These are phyloP conservation scores for Athene cunicularia DNA, from an alignment of 2,113 vertebrate species.

Conservation along the genomic window DNA sequence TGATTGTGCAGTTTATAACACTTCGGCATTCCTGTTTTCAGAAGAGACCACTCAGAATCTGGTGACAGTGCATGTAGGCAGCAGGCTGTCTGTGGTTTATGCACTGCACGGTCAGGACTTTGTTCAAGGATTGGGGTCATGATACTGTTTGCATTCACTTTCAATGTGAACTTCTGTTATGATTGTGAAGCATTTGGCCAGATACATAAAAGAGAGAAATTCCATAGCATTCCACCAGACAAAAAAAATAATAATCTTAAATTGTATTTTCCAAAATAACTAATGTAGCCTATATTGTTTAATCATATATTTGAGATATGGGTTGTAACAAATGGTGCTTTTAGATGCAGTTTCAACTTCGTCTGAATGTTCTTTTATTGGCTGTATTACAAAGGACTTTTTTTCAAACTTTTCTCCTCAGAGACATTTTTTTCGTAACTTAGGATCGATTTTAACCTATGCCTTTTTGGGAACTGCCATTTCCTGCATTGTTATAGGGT, in stretches of 20 bases:
- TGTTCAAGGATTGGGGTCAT: neutral
- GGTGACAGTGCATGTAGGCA: neutral
- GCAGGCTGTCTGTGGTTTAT: neutral
- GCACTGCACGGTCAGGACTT: neutral
- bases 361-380: neutral
- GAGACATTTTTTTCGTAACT: conserved; percentile 85
- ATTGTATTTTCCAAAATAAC: neutral
- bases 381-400: neutral
- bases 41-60: neutral
- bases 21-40: neutral
- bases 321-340: neutral
- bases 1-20: neutral
- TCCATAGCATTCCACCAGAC: neutral
- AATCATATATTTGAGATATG: neutral
- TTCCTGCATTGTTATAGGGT: conserved; percentile 85
- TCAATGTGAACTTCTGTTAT: neutral
- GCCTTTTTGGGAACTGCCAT: conserved; percentile 86
- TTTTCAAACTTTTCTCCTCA: conserved; percentile 56
- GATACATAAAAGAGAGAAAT: neutral
- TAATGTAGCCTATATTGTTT: neutral
- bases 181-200: neutral
- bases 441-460: conserved; percentile 86
- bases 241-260: neutral
- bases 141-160: neutral
- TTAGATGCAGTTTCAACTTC: neutral